phyloP scores from a whole-genome alignment of 2,888 invertebrate genomes.

The Microdon myrmicae region DNA sequence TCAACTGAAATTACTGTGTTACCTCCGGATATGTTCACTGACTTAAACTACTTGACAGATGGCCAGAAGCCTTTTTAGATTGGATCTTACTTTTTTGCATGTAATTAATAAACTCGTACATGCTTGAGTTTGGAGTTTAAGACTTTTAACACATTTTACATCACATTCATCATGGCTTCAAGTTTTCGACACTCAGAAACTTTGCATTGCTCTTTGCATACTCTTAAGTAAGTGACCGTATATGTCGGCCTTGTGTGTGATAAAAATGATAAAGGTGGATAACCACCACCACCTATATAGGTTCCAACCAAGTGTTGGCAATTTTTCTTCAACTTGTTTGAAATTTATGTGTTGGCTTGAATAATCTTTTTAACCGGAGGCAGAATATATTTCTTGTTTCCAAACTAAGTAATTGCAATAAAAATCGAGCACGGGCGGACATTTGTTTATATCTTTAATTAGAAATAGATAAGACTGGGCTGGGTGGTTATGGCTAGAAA shows the following conservation, averaged over 20 bases:
- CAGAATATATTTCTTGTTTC: too few species aligned
- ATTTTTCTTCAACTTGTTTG: too few species aligned
- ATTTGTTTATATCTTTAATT: too few species aligned
- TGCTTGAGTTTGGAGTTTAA: slow-evolving; percentile 23
- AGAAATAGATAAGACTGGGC: too few species aligned
- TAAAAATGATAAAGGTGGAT: slow-evolving; percentile 28
- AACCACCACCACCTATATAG: slow-evolving; percentile 22
- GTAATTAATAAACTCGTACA: slow-evolving; percentile 47
- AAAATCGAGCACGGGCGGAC: too few species aligned
- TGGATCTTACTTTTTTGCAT: slow-evolving; percentile 27
- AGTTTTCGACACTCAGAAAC: slow-evolving; percentile 7
- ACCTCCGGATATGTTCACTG: slow-evolving; percentile 9
- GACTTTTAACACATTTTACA: slow-evolving; percentile 36
- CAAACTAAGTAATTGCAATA: too few species aligned
- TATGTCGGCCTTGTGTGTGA: slow-evolving; percentile 25
- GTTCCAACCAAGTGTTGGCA: slow-evolving; percentile 20
- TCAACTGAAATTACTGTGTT: background rate
- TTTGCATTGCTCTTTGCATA: background rate
- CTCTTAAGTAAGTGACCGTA: slow-evolving; percentile 20
- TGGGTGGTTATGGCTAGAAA: too few species aligned
- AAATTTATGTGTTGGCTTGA: too few species aligned
- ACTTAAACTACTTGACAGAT: slow-evolving; percentile 24
- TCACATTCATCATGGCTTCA: slow-evolving; percentile 42
- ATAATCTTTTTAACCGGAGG: too few species aligned
- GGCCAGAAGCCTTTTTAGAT: slow-evolving; percentile 11